phyloP scores from a whole-genome alignment of 2,113 vertebrate species.

The Hippolais icterina region DNA sequence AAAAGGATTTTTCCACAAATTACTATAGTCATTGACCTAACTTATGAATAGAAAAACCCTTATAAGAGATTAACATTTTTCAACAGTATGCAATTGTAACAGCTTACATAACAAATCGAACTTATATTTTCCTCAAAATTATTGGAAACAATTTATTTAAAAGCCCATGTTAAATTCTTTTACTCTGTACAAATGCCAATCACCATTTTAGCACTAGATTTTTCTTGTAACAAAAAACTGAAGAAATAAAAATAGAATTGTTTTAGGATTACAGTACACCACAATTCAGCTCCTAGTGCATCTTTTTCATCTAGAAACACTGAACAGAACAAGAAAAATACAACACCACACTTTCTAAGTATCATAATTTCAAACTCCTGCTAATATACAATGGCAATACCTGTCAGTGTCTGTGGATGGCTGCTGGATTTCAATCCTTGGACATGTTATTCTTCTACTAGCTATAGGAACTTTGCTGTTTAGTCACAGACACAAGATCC shows the following conservation, averaged over 20 bases:
- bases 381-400: slow-evolving; percentile 56
- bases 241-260: slow-evolving; percentile 50
- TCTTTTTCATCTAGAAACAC: slow-evolving; percentile 28
- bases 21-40: neutral
- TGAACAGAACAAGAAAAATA: slow-evolving; percentile 34
- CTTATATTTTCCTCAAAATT: neutral
- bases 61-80: neutral
- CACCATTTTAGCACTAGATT: neutral
- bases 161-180: neutral
- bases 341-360: slow-evolving; percentile 9
- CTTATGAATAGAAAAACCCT: neutral
- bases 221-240: slow-evolving; percentile 34
- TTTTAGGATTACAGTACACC: neutral
- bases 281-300: neutral
- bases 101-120: neutral
- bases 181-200: neutral
- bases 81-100: neutral
- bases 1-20: neutral
- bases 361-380: neutral
- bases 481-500: slow-evolving; percentile 71
- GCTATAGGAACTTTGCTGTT: slow-evolving; percentile 70
- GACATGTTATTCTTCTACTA: slow-evolving; percentile 72
- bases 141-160: neutral
- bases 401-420: slow-evolving; percentile 75
- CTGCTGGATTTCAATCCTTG: slow-evolving; percentile 76